These are phyloP conservation scores for Cinara cedri DNA, from an alignment of 2,888 invertebrate genomes.

Conservation along the genomic window DNA sequence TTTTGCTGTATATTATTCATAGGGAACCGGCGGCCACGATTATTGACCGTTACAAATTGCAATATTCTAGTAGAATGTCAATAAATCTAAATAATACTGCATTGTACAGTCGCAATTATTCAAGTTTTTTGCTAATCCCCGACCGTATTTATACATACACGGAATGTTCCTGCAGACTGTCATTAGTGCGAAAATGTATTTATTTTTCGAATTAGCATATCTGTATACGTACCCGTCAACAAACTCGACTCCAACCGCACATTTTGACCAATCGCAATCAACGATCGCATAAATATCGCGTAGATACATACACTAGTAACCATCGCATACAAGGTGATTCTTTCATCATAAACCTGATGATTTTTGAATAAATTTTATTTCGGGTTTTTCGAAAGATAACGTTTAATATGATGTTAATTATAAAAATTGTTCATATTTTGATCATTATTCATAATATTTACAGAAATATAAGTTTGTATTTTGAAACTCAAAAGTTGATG, in stretches of 20 bases:
- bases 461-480: no score
- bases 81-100: slow-evolving; percentile 26
- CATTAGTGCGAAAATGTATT: slow-evolving; percentile 35
- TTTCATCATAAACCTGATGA: no score
- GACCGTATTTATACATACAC: not conserved
- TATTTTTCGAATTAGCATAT: slow-evolving; percentile 22
- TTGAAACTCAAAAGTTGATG: no score
- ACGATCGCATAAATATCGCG: no score
- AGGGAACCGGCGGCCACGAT: not conserved
- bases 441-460: no score
- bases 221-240: slow-evolving; percentile 24
- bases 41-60: slow-evolving; percentile 19
- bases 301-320: no score
- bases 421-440: no score
- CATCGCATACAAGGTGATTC: no score
- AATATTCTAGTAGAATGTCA: slow-evolving; percentile 1
- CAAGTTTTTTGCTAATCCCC: slow-evolving; percentile 1
- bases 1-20: no score
- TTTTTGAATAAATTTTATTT: no score
- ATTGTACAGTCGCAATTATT: slow-evolving; percentile 12
- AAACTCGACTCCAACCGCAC: slow-evolving; percentile 5
- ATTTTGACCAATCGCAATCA: slow-evolving; percentile 8
- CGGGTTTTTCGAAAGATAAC: no score
- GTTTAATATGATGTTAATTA: no score
- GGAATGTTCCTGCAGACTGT: slow-evolving; percentile 2